These are phyloP conservation scores for Andrena bicolor DNA, from an alignment of 2,888 invertebrate genomes.

Conservation along the genomic window DNA sequence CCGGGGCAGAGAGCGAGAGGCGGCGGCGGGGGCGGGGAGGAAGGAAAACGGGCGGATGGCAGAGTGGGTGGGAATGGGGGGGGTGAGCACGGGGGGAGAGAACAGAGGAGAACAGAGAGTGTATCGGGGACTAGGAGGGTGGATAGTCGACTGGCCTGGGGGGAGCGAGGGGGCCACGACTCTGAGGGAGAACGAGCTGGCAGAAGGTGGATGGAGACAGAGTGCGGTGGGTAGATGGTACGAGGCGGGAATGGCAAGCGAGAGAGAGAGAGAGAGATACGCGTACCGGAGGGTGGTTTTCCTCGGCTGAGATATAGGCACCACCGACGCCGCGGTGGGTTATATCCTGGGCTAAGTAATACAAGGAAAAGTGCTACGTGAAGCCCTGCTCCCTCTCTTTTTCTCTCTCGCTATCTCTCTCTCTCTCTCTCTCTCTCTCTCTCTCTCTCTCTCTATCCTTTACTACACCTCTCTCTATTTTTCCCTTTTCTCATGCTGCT, in stretches of 20 bases:
- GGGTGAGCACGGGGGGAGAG: constrained; percentile 53
- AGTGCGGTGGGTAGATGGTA: constrained; percentile 46
- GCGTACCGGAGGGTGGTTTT: constrained; percentile 83
- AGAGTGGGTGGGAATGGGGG: constrained; percentile 60
- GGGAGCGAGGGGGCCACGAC: constrained; percentile 1
- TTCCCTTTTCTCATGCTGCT: constrained; percentile 37
- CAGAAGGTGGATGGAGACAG: constrained; percentile 66
- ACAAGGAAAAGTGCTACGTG: constrained; percentile 83
- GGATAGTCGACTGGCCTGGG: constrained; percentile 30
- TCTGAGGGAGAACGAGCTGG: constrained; percentile 58
- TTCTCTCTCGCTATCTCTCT: constrained; percentile 40
- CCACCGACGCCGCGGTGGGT: constrained; percentile 78
- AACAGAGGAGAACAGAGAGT: constrained; percentile 79
- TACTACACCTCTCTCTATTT: constrained; percentile 35
- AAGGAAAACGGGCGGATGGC: constrained; percentile 51
- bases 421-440: constrained; percentile 26
- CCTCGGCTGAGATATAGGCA: constrained; percentile 81
- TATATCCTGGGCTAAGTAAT: constrained; percentile 83
- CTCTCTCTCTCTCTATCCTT: constrained; percentile 27
- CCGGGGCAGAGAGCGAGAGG: constrained; percentile 59
- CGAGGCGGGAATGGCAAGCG: constrained; percentile 57
- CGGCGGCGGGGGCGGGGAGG: constrained; percentile 39
- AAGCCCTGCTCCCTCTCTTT: constrained; percentile 65
- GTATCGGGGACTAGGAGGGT: constrained; percentile 77
- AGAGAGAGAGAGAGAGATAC: constrained; percentile 72